Evolutionary conservation across 2,888 invertebrate species (phyloP).

Genomic region (Agriopis marginaria): DNA sequence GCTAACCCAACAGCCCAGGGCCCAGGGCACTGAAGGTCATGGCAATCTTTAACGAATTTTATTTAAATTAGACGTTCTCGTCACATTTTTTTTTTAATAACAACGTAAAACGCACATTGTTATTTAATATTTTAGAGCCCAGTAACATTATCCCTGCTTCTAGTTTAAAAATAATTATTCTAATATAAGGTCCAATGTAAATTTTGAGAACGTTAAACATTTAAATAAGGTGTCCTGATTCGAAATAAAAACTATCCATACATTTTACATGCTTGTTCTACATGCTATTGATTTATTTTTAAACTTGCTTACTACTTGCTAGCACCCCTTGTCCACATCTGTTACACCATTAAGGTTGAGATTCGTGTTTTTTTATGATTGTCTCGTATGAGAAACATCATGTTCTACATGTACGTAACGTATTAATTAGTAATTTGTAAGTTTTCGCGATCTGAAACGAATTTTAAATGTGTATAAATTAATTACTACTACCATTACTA

Average conservation of each 20-base stretch:
- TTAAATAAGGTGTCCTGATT: slow-evolving; percentile 2
- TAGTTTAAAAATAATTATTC: background rate
- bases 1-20: too few species aligned
- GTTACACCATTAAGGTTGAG: background rate
- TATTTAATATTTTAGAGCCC: background rate
- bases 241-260: background rate
- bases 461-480: too few species aligned
- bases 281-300: slow-evolving; percentile 7
- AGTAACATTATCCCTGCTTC: background rate
- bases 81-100: background rate
- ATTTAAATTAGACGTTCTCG: slow-evolving; percentile 24
- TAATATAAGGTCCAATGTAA: background rate
- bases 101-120: background rate
- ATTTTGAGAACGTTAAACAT: background rate
- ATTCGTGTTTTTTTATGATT: background rate
- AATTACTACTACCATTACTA: too few species aligned
- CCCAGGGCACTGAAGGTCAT: slow-evolving; percentile 37
- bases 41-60: slow-evolving; percentile 31
- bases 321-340: slow-evolving; percentile 4
- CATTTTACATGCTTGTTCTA: background rate
- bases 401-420: too few species aligned
- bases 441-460: too few species aligned
- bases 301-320: background rate
- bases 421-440: too few species aligned
- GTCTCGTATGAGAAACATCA: background rate